A percentile compares a stretch with the other conserved stretches of the same genome.
phyloP scores from a whole-genome alignment of 2,888 invertebrate genomes.

The Vandiemenella viatica region DNA sequence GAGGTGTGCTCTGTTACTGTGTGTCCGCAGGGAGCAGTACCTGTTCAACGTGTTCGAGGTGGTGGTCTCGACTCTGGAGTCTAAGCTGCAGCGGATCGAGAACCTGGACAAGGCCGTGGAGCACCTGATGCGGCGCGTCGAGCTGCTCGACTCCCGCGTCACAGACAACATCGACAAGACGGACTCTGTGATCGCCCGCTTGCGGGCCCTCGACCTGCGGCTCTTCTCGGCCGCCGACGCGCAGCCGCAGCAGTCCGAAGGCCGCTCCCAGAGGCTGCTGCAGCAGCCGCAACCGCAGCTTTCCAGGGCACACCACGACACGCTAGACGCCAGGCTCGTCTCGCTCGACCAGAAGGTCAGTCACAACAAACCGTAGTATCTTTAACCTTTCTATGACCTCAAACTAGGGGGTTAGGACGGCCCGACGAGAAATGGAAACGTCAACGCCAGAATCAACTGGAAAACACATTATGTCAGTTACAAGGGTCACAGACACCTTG shows the following conservation, averaged over 20 bases:
- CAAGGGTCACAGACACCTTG: too few relatives aligned
- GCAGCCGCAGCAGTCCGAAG: not conserved
- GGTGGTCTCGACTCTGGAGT: slow-evolving; percentile 74
- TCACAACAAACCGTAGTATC: too few relatives aligned
- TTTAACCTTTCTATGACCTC: too few relatives aligned
- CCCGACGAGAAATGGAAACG: too few relatives aligned
- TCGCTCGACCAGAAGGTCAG: slow-evolving; percentile 69
- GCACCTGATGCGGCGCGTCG: slow-evolving; percentile 70
- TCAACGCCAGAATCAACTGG: too few relatives aligned
- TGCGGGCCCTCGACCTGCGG: slow-evolving; percentile 58
- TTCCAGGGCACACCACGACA: slow-evolving; percentile 24
- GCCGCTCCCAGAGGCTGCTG: not conserved
- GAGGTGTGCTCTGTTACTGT: slow-evolving; percentile 26
- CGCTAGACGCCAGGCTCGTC: slow-evolving; percentile 49
- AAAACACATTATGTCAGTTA: too few relatives aligned
- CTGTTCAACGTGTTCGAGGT: slow-evolving; percentile 80
- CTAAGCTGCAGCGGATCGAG: slow-evolving; percentile 74
- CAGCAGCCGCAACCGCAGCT: not conserved
- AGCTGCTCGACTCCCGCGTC: slow-evolving; percentile 63
- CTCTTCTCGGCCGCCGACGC: slow-evolving; percentile 43
- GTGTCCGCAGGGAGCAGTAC: slow-evolving; percentile 76
- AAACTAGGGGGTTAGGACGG: too few relatives aligned
- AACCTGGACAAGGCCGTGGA: slow-evolving; percentile 78
- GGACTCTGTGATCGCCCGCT: slow-evolving; percentile 63
- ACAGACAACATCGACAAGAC: slow-evolving; percentile 75